Base-by-base conservation (phyloP, 1,140 invertebrate species). In the Sycobia sp. region DNA sequence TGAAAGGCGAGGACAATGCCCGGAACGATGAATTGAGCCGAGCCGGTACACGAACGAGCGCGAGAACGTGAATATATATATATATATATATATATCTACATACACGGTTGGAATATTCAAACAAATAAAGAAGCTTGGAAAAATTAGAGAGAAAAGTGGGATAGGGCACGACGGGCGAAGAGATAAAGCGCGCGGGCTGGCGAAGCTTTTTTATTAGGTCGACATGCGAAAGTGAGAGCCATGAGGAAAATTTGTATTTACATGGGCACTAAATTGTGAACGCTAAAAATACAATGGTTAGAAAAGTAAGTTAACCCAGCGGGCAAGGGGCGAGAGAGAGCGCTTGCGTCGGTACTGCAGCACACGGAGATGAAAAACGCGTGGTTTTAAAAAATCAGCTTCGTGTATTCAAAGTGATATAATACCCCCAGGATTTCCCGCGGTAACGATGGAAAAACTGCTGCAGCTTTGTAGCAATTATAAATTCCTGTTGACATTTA, bases 341-440 rank as follows among this genome's bases (percentile, higher is more conserved):
- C 39, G 39, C 50, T 62, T 62, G 43, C 25, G 18, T 53, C 38
- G 11, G 9, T 29, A 25, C 22, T 41, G 58, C 27, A 51, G 32
- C 49, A 53, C n/a, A n/a, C n/a, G n/a, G n/a, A n/a, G n/a, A n/a
- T n/a, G n/a, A n/a, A 47, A 32, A 60, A 53, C 25, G 23, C 25
- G 38, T 60, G n/a, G 18, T 16, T 51, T 60, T 51, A 51, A 23
- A 23, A 53, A 22, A 10, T 39, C 16, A 14, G 29, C 23, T 41
- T 51, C 44, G 44, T 39, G 41, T 27, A 62, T 62, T 61, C 46
- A 53, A 44, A 53, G 49, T 54, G 16, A 54, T 46, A 62, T 46
- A 46, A 29, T 62, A 62, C 39, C 47, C 38, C 43, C 16, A 60
- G 25, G 46, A 51, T 51, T 16, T 25, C 2, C 7, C 2, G n/a